Conservation (phyloP, 2,888 invertebrate genomes). For the Nephrocerus scutellatus region DNA sequence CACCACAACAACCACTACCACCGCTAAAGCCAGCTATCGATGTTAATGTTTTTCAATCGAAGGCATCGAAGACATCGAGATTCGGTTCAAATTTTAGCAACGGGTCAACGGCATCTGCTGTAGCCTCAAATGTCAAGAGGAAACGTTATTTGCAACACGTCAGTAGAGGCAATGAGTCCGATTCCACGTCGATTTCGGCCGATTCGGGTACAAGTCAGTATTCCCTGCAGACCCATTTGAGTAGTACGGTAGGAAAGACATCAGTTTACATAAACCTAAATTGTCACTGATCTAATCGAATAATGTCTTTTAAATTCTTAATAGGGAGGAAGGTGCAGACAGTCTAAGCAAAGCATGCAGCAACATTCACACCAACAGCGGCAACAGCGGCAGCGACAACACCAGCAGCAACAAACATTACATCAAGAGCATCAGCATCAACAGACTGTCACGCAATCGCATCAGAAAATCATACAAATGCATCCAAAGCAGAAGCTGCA, state of each 20-base stretch:
- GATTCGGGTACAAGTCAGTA: slow-evolving; percentile 60
- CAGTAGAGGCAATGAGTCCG: slow-evolving; percentile 45
- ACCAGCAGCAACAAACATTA: slow-evolving; percentile 32
- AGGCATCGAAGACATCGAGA: slow-evolving; percentile 46
- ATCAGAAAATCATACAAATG: slow-evolving; percentile 30
- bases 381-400: slow-evolving; percentile 26
- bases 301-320: too few relatives aligned
- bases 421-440: slow-evolving; percentile 33
- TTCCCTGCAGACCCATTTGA: slow-evolving; percentile 49
- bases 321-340: too few relatives aligned
- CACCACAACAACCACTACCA: slow-evolving; percentile 4
- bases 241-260: slow-evolving; percentile 47
- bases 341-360: too few relatives aligned
- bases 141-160: slow-evolving; percentile 36
- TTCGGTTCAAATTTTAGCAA: slow-evolving; percentile 41
- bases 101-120: slow-evolving; percentile 39
- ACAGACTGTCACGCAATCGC: slow-evolving; percentile 21
- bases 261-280: too few relatives aligned
- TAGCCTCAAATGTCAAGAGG: slow-evolving; percentile 43
- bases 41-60: background rate
- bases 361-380: slow-evolving; percentile 14
- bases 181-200: slow-evolving; percentile 60
- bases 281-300: too few relatives aligned
- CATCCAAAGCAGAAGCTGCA: too few relatives aligned
- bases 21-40: slow-evolving; percentile 2